These are phyloP conservation scores for Prionailurus viverrinus DNA, from an alignment of 2,113 vertebrate species.

Conservation along the genomic window DNA sequence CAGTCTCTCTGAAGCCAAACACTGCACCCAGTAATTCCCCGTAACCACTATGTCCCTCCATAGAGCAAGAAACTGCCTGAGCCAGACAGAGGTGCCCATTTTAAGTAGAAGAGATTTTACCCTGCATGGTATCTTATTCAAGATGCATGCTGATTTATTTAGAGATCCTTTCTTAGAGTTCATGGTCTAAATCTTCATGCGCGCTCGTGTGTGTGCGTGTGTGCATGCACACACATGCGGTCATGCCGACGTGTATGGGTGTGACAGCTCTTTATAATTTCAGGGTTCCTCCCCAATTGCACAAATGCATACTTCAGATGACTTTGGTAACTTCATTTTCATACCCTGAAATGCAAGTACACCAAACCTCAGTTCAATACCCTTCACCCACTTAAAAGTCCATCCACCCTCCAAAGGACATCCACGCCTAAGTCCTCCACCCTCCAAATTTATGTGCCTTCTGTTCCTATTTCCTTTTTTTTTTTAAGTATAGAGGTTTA, in stretches of 20 bases:
- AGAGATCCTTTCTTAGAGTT: not conserved
- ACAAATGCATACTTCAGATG: conserved; percentile 39
- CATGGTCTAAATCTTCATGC: not conserved
- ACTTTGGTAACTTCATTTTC: not conserved
- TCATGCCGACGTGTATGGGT: not conserved
- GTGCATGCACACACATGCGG: not conserved
- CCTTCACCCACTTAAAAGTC: not conserved
- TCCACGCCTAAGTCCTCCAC: not conserved
- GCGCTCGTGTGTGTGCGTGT: not conserved
- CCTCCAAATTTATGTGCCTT: not conserved
- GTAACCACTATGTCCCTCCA: not conserved
- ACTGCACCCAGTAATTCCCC: not conserved
- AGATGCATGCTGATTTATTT: not conserved
- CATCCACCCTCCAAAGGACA: not conserved
- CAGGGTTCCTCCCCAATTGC: not conserved
- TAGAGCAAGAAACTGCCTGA: not conserved
- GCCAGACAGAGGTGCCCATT: not conserved
- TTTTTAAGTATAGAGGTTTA: not conserved
- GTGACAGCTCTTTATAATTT: not conserved
- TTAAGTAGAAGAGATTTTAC: not conserved
- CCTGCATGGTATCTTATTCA: not conserved
- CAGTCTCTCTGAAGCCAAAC: not conserved
- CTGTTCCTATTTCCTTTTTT: not conserved
- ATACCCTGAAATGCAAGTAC: not conserved
- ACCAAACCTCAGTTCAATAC: not conserved